Conservation (phyloP, 1,140 invertebrate species). For the Theocolax elegans region DNA sequence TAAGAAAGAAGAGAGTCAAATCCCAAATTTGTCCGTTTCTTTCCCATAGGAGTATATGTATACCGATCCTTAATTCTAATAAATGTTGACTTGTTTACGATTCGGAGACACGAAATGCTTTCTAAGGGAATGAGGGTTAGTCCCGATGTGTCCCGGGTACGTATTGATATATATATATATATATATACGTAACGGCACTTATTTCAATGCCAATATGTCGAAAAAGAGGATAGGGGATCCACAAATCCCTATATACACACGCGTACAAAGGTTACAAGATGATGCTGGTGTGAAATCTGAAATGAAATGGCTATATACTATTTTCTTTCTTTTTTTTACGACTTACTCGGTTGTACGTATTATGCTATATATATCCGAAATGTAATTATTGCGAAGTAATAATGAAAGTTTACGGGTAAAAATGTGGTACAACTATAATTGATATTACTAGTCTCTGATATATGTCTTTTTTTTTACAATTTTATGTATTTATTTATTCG, state of each 20-base stretch:
- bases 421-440: too few relatives aligned
- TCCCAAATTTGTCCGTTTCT: neutral
- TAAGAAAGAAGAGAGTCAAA: conserved; percentile 15
- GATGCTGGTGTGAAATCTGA: conserved; percentile 27
- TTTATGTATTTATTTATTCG: too few relatives aligned
- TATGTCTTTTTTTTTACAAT: too few relatives aligned
- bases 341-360: too few relatives aligned
- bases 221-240: conserved; percentile 26
- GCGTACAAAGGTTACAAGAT: neutral
- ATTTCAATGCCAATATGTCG: conserved; percentile 27
- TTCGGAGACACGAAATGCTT: conserved; percentile 16
- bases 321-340: too few relatives aligned
- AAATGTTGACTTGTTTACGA: conserved; percentile 32
- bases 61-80: conserved; percentile 21
- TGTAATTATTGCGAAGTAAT: too few relatives aligned
- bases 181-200: conserved; percentile 9
- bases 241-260: neutral
- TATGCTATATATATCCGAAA: too few relatives aligned
- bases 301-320: too few relatives aligned
- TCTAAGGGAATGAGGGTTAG: conserved; percentile 23
- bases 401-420: too few relatives aligned
- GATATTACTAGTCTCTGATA: too few relatives aligned
- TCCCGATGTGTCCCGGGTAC: neutral
- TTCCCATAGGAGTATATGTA: neutral
- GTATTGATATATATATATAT: too few relatives aligned